Base-by-base conservation (phyloP, 2,113 vertebrate genomes). In the Psammodynastes pulverulentus region DNA sequence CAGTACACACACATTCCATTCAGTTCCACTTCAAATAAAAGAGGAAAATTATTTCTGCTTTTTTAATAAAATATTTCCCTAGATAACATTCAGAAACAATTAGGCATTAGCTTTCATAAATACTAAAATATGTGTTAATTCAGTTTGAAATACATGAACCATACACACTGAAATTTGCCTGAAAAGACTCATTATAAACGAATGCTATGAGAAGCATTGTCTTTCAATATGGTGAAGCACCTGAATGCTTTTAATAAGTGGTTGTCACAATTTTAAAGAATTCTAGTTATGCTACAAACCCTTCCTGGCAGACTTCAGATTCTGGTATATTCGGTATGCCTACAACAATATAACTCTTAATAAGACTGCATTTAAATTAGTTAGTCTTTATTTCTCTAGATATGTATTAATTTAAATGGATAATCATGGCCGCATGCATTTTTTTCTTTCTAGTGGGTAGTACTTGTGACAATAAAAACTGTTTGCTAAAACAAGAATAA, bases 71-170 rank as follows among this genome's bases (percentile, higher is more conserved):
- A 95, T 97, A 95, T 97, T 98, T 97, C 94, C 93, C 92, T 97
- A 96, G 95, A 92, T 96, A 96, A 94, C 96, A 93, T 97, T 96
- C 95, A 97, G 95, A 97, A 97, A 97, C 95, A 97, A 96, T 96
- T 96, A 97, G 95, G 87, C 93, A 95, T 97, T 96, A 96, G 94
- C 93, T 97, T 96, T 97, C 94, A 97, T 56, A 96, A 96, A 96
- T 94, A 95, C 93, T 92, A 93, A 62, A 96, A 97, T 97, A 94
- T 87, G 96, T 96, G 94, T 95, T 94, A 97, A 97, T 97, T 97
- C 95, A 94, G 72, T 97, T 97, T 95, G 96, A 97, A 97, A 93
- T 96, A 97, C 95, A 91, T 96, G 93, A 97, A 96, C 94, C 93
- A 96, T 96, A 93, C 94, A 93, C 96, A 95, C 95, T 96, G 97